Percentiles rank a stretch among this genome's conserved stretches.
Conservation (phyloP, 2,113 vertebrate species). For the Leptobrachium ailaonicum region DNA sequence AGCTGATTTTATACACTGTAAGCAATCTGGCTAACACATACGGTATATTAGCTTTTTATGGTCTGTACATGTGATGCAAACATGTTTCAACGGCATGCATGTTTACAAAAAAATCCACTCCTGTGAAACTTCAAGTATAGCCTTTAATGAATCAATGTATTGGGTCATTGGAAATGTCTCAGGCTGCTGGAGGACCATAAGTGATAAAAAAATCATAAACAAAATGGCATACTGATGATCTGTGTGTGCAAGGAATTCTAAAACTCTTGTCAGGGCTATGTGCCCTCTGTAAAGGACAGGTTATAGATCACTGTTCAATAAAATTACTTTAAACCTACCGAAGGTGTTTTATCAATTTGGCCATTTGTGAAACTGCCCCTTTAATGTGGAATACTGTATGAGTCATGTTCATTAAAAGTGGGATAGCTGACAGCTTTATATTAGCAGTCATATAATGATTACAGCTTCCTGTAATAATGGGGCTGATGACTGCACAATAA, state of each 20-base stretch:
- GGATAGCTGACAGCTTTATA: constrained; percentile 62
- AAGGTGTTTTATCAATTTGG: background rate
- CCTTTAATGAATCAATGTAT: too few species aligned
- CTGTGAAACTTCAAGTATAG: too few species aligned
- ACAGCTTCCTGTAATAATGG: constrained; percentile 71
- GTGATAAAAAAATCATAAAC: too few species aligned
- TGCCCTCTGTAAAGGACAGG: background rate
- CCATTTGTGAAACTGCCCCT: constrained; percentile 41
- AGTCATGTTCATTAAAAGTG: constrained; percentile 68
- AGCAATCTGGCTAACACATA: too few species aligned
- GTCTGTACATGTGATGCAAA: too few species aligned
- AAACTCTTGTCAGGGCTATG: background rate
- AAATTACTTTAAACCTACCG: background rate
- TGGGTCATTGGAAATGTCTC: too few species aligned
- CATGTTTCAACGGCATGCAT: too few species aligned
- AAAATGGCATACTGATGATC: too few species aligned
- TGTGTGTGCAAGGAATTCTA: background rate
- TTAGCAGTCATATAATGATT: constrained; percentile 64
- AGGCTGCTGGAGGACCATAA: too few species aligned
- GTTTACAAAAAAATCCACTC: too few species aligned
- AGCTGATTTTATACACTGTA: too few species aligned
- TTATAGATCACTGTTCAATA: background rate
- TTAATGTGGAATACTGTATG: constrained; percentile 62
- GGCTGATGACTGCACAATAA: constrained; percentile 64
- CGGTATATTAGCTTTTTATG: too few species aligned